A percentile compares a stretch with the other conserved stretches of the same genome.
phyloP scores from a whole-genome alignment of 2,113 vertebrate genomes.

The Spermophilus dauricus region DNA sequence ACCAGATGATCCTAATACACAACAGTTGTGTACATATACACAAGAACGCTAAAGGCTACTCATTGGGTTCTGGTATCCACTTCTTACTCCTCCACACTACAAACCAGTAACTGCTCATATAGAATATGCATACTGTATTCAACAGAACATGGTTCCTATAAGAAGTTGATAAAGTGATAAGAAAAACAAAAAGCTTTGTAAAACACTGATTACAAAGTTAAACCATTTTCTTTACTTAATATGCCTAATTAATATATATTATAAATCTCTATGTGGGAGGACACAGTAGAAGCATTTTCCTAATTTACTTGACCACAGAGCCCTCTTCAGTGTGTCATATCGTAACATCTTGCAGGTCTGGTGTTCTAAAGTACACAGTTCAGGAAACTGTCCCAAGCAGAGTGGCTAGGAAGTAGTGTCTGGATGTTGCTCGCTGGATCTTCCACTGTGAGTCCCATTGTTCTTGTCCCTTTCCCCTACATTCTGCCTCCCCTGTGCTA shows the following conservation, averaged over 20 bases:
- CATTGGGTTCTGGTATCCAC: neutral
- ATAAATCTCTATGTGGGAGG: neutral
- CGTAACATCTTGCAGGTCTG: neutral
- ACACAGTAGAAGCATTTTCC: neutral
- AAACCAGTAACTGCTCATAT: neutral
- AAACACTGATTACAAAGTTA: slow-evolving; percentile 4
- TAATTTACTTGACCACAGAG: neutral
- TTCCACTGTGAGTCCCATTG: neutral
- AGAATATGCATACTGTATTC: neutral
- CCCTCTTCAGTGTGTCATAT: neutral
- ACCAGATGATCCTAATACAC: neutral
- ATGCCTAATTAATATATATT: neutral
- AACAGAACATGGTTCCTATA: neutral
- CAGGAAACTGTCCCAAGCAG: neutral
- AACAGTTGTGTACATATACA: neutral
- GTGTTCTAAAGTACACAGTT: neutral
- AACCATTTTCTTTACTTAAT: neutral
- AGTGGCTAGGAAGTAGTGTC: neutral
- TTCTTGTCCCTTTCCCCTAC: neutral
- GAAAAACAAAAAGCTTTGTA: slow-evolving; percentile 1
- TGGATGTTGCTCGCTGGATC: neutral
- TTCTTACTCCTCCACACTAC: neutral
- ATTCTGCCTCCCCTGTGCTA: neutral
- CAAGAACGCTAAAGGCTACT: neutral
- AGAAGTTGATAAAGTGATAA: neutral